Conservation (phyloP, 2,113 vertebrate genomes). For the Spilogale gracilis region DNA sequence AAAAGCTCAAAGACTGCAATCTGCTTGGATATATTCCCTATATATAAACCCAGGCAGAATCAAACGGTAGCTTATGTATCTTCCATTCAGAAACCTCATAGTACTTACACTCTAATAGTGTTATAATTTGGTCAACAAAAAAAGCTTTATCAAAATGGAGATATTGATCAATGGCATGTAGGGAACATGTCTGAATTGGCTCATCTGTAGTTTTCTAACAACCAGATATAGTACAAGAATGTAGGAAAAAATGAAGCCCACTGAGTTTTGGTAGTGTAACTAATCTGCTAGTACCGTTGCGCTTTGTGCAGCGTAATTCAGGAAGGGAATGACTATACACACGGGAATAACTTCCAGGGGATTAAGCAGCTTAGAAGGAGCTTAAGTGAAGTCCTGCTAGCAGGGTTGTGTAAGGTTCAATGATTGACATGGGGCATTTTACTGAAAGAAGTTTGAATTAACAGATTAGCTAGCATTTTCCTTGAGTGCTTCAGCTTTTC, state of each 20-base stretch:
- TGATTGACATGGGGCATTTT: not conserved
- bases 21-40: not conserved
- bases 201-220: not conserved
- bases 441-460: not conserved
- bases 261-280: not conserved
- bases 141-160: not conserved
- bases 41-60: not conserved
- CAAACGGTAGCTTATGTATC: not conserved
- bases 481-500: not conserved
- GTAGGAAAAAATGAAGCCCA: not conserved
- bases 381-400: not conserved
- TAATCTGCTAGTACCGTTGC: not conserved
- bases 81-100: not conserved
- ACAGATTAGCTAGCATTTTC: not conserved
- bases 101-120: not conserved
- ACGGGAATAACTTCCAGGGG: not conserved
- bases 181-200: not conserved
- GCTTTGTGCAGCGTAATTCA: not conserved
- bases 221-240: not conserved
- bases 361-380: not conserved
- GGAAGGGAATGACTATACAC: rapidly evolving
- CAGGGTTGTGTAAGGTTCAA: not conserved
- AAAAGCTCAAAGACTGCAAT: not conserved
- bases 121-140: not conserved
- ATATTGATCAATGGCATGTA: not conserved